Conservation (phyloP, 2,113 vertebrate genomes). For the Bolborhynchus lineola region DNA sequence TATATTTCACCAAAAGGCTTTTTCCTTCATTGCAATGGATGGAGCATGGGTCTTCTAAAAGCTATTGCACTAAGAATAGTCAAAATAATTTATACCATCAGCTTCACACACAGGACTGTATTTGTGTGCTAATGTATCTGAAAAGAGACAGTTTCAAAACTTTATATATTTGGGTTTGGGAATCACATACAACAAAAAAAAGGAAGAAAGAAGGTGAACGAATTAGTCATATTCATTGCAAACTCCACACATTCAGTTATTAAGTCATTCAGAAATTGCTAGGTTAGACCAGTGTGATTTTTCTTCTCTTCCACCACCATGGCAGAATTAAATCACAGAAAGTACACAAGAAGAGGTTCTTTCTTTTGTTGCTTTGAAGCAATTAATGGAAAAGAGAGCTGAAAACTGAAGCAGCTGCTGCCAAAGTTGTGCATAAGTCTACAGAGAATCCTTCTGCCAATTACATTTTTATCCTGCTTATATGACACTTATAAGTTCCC, state of each 20-base stretch:
- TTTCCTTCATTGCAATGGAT: not conserved
- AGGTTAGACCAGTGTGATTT: not conserved
- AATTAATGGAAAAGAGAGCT: not conserved
- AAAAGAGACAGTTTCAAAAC: not conserved
- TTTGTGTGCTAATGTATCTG: not conserved
- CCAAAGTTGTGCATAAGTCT: not conserved
- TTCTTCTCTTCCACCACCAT: not conserved
- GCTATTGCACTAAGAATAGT: not conserved
- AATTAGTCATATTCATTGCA: not conserved
- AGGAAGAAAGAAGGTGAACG: not conserved
- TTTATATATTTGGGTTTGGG: not conserved
- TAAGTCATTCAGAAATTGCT: not conserved
- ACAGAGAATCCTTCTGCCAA: not conserved
- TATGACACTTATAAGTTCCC: not conserved
- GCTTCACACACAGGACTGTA: not conserved
- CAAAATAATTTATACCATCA: not conserved
- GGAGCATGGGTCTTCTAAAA: not conserved
- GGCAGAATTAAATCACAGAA: not conserved
- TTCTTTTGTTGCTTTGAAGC: slow-evolving; percentile 11
- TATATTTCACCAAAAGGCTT: not conserved
- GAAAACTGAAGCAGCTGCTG: slow-evolving; percentile 1
- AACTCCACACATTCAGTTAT: not conserved
- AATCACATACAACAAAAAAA: not conserved
- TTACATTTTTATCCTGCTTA: not conserved
- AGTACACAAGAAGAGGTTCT: not conserved